Percentiles rank a stretch among this genome's conserved stretches.
These are phyloP conservation scores for Menidia beryllina DNA, from an alignment of 2,113 vertebrate species.

Conservation along the genomic window DNA sequence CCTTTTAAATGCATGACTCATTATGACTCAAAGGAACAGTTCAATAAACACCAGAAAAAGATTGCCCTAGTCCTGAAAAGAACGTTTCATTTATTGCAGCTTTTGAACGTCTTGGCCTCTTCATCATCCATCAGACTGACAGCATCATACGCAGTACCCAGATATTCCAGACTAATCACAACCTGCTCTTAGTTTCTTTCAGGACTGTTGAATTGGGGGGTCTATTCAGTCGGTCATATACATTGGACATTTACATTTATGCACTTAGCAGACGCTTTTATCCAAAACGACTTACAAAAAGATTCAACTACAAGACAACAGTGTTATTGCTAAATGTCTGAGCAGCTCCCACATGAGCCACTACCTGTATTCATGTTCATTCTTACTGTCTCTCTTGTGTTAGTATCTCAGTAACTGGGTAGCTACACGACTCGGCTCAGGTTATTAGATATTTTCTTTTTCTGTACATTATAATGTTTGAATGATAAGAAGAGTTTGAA, in stretches of 20 bases:
- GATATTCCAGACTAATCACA: constrained; percentile 17
- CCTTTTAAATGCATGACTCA: not conserved
- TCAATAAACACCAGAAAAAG: not conserved
- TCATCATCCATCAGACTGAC: constrained; percentile 24
- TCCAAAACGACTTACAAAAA: too few species aligned
- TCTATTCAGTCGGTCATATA: not conserved
- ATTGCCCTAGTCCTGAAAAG: not conserved
- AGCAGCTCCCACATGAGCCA: not conserved
- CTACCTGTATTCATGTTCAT: too few species aligned
- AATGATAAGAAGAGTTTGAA: not conserved
- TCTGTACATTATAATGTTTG: not conserved
- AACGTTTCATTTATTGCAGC: not conserved
- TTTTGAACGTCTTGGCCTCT: constrained; percentile 10
- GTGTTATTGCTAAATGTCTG: constrained; percentile 19
- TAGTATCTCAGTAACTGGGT: too few species aligned
- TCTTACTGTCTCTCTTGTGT: too few species aligned
- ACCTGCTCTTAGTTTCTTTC: constrained; percentile 11
- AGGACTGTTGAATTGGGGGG: constrained; percentile 5
- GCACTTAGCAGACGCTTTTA: too few species aligned
- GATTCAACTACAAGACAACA: too few species aligned
- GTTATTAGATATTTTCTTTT: not conserved
- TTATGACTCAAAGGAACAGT: constrained; percentile 1
- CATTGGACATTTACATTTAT: constrained; percentile 23
- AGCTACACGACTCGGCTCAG: not conserved
- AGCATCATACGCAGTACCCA: constrained; percentile 8